Evolutionary conservation across 2,113 vertebrate genomes (phyloP), one percentile per base, ranked within the genome.

Genomic region (Pseudolaguvia tuberculata): DNA sequence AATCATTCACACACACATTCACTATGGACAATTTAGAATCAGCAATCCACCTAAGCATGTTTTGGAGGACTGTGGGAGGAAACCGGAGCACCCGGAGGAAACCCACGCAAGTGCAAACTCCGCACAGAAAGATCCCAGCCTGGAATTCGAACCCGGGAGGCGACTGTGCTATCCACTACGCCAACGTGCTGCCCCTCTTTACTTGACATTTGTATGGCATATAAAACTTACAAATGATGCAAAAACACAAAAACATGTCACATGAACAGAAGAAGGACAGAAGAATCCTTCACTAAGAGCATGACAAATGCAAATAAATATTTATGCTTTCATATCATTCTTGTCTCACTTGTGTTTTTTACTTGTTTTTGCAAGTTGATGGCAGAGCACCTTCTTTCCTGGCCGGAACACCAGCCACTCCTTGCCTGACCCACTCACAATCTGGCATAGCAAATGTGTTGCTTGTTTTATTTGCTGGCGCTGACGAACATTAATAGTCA

Each of bases 391-490:
- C 69, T 76, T 62, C 76, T 81, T 47, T 72, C 47, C 68, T 81
- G 72, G 72, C 76, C 76, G 17, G 25, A 61, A 72, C 59, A 75
- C 65, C 62, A 56, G 52, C 35, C 48, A 52, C 59, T 72, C 55
- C 55, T 39, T 69, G 72, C 72, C 76, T 76, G 78, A 79, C 75
- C 78, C 80, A 70, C 77, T 77, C 74, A 77, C 72, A 79, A 78
- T 74, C 75, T 79, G 83, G 69, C 58, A 83, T 78, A 55, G n/a
- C 45, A 69, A 80, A 79, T 70, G 62, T 75, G 77, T 79, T 81
- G 79, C 76, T 82, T 79, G 72, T 63, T 62, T 80, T 79, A 58
- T 66, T 82, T 76, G 76, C 72, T n/a, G 55, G 70, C 75, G 74
- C 72, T 75, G 78, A 75, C n/a, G 70, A 73, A 78, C 73, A 73